Percentiles rank a stretch among this genome's conserved stretches.
These are phyloP conservation scores for Eonycteris spelaea DNA, from an alignment of 2,113 vertebrate species.

Conservation along the genomic window DNA sequence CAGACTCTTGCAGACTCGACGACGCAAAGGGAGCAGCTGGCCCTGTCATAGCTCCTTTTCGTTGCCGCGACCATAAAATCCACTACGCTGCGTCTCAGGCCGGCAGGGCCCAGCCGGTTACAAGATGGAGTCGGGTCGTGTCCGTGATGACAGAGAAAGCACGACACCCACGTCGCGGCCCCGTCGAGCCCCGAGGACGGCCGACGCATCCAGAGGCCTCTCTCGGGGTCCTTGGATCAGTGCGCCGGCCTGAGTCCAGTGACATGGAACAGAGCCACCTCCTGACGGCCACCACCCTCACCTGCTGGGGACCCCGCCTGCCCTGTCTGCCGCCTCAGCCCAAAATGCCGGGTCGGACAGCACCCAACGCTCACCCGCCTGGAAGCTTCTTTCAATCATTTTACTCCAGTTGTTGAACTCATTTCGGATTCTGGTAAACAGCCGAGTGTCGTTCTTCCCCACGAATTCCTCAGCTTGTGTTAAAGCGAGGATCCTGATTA, in stretches of 20 bases:
- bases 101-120: neutral
- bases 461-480: constrained; percentile 85
- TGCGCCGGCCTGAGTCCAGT: accelerated
- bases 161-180: accelerated
- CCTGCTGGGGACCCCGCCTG: accelerated
- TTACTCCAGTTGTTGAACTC: constrained; percentile 81
- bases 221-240: too few relatives aligned
- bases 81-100: neutral
- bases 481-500: constrained; percentile 77
- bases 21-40: too few relatives aligned
- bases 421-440: constrained; percentile 82
- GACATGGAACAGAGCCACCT: accelerated
- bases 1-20: neutral
- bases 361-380: constrained; percentile 77
- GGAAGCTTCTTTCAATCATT: neutral
- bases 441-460: constrained; percentile 54
- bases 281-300: accelerated
- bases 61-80: accelerated
- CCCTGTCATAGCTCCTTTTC: too few relatives aligned
- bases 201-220: neutral
- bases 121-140: too few relatives aligned
- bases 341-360: accelerated
- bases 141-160: neutral
- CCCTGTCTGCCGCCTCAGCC: accelerated
- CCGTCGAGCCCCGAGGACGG: accelerated